Evolutionary conservation across 1,140 invertebrate species (phyloP).

Genomic region (Aleiodes sp.): DNA sequence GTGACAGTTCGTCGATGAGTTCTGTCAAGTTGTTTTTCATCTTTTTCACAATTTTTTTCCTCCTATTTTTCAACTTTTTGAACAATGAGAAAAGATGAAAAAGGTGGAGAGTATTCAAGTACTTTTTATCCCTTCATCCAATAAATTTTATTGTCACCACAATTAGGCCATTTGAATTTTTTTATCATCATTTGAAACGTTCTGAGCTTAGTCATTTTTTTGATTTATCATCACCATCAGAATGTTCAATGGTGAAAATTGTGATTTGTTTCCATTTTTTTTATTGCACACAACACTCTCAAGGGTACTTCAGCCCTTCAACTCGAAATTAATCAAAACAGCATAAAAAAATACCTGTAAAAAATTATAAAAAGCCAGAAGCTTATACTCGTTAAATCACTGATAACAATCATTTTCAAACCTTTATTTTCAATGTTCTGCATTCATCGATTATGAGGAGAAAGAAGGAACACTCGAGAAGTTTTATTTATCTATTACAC

Average conservation of each 20-base stretch:
- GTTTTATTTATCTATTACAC: conserved; percentile 65
- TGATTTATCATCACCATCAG: conserved; percentile 19
- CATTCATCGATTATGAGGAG: conserved; percentile 38
- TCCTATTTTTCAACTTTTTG: neutral
- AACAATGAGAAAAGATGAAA: neutral
- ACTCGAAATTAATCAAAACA: neutral
- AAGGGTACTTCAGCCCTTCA: neutral
- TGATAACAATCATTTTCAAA: conserved; percentile 17
- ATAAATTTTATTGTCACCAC: conserved; percentile 24
- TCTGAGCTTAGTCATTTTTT: neutral
- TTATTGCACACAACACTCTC: neutral
- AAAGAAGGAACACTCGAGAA: conserved; percentile 52
- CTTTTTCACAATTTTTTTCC: neutral
- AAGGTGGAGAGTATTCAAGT: neutral
- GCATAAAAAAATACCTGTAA: too few species aligned
- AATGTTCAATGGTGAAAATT: conserved; percentile 18
- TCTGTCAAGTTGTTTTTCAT: conserved; percentile 23
- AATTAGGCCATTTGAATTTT: conserved; percentile 5
- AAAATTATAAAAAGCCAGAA: neutral
- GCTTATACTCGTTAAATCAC: conserved; percentile 15
- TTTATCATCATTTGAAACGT: neutral
- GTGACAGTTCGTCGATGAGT: conserved; percentile 36
- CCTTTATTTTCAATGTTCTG: neutral
- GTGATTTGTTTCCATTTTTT: conserved; percentile 2
- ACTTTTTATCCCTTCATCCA: neutral